Evolutionary conservation across 2,797 vertebrate species (phyloP).

Genomic region (Microtus californicus): DNA sequence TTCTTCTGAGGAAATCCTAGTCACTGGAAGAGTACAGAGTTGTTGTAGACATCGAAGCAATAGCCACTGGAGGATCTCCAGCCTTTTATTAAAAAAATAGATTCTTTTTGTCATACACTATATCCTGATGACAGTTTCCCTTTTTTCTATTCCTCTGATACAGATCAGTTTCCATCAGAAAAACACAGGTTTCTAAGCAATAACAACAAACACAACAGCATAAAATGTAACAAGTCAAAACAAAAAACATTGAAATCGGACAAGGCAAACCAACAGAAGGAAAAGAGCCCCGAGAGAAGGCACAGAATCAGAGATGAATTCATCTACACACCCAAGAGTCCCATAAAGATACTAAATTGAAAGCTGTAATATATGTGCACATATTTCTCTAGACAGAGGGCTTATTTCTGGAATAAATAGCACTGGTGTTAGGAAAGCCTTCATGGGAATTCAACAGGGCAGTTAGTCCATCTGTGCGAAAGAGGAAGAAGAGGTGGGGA

Average conservation of each 20-base stretch:
- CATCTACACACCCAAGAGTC: no score
- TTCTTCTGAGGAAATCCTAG: not conserved
- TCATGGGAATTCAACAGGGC: not conserved
- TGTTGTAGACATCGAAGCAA: not conserved
- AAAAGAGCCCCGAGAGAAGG: not conserved
- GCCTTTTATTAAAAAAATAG: not conserved
- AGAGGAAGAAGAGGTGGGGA: not conserved
- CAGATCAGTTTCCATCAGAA: not conserved
- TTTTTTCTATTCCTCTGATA: not conserved
- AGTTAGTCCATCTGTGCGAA: not conserved
- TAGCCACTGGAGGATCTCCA: not conserved
- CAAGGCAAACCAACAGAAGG: not conserved
- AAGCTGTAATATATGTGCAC: not conserved
- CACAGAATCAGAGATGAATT: not conserved
- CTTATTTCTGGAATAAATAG: not conserved
- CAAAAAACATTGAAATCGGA: not conserved
- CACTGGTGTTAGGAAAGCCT: not conserved
- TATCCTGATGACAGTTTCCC: not conserved
- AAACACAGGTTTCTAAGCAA: not conserved
- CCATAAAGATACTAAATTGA: not conserved
- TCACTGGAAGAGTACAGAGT: not conserved
- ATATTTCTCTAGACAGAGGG: not conserved
- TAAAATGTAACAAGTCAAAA: no score
- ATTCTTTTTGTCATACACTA: not conserved
- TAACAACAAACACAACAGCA: not conserved